phyloP scores from a whole-genome alignment of 1,140 invertebrate genomes.

The Pogonognathellus flavescens region DNA sequence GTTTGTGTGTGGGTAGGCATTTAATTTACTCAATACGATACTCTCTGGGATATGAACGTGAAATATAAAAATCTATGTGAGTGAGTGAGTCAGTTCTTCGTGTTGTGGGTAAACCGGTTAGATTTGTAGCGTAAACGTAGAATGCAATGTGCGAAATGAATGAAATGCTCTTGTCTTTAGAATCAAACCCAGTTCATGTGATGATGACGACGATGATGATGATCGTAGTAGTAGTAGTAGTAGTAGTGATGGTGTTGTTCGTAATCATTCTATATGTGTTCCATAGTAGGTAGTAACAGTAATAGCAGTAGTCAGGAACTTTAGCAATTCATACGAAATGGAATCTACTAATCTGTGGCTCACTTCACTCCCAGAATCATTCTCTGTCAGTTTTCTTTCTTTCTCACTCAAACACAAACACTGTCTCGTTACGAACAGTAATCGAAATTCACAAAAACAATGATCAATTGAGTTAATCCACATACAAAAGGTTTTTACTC shows the following conservation, averaged over 20 bases:
- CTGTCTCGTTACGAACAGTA: not conserved
- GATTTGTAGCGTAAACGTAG: slow-evolving; percentile 44
- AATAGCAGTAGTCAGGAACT: too few relatives aligned
- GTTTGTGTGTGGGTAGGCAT: slow-evolving; percentile 34
- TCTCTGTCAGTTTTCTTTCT: not conserved
- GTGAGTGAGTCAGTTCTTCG: not conserved
- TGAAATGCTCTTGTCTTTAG: slow-evolving; percentile 28
- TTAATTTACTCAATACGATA: slow-evolving; percentile 24
- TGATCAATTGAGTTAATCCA: not conserved
- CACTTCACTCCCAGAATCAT: not conserved
- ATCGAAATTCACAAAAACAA: not conserved
- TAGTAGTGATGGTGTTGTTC: too few relatives aligned
- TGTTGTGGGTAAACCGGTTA: slow-evolving; percentile 45
- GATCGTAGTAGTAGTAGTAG: too few relatives aligned
- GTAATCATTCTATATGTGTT: too few relatives aligned
- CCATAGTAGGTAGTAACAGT: too few relatives aligned
- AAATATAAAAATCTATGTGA: slow-evolving; percentile 46
- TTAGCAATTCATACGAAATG: slow-evolving; percentile 20
- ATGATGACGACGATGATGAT: slow-evolving; percentile 9
- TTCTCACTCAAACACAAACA: not conserved
- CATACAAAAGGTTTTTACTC: not conserved
- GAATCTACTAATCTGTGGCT: not conserved
- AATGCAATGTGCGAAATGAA: slow-evolving; percentile 43
- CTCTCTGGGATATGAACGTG: slow-evolving; percentile 14
- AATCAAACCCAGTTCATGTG: not conserved